A percentile compares a stretch with the other conserved stretches of the same genome.
phyloP scores from a whole-genome alignment of 53 echinoderm and acorn worm genomes.

The Temnopleurus reevesii region DNA sequence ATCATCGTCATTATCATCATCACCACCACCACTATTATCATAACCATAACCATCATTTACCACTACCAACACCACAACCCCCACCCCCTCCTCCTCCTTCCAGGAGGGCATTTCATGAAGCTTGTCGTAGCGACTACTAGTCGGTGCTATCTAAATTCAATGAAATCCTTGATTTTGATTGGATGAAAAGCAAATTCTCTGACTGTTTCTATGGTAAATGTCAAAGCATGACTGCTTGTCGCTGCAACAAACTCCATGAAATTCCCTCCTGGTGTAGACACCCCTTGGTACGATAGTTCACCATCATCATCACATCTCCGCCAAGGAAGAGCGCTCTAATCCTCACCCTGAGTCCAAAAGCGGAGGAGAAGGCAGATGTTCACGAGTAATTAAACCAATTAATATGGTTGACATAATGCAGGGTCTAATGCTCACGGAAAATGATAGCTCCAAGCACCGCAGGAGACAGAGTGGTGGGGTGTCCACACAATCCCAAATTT shows the following conservation, averaged over 20 bases:
- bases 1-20: neutral
- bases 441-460: neutral
- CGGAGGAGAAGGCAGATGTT: constrained; percentile 8
- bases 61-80: neutral
- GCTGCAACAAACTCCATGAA: too few relatives aligned
- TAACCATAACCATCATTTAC: neutral
- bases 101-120: too few relatives aligned
- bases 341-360: neutral
- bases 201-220: too few relatives aligned
- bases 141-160: too few relatives aligned
- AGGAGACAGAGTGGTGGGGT: neutral
- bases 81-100: neutral
- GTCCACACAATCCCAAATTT: too few relatives aligned
- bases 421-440: neutral
- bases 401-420: constrained; percentile 32
- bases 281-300: neutral
- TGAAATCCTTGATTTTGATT: too few relatives aligned
- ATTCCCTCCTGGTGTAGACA: constrained; percentile 9
- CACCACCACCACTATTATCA: neutral
- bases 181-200: too few relatives aligned
- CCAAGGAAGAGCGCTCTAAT: neutral
- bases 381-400: constrained; percentile 31
- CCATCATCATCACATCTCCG: neutral
- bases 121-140: too few relatives aligned
- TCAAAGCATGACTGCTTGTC: too few relatives aligned